Evolutionary conservation across 1,140 invertebrate genomes (phyloP), one percentile per base, ranked within the genome.

Genomic region (Achroia grisella): DNA sequence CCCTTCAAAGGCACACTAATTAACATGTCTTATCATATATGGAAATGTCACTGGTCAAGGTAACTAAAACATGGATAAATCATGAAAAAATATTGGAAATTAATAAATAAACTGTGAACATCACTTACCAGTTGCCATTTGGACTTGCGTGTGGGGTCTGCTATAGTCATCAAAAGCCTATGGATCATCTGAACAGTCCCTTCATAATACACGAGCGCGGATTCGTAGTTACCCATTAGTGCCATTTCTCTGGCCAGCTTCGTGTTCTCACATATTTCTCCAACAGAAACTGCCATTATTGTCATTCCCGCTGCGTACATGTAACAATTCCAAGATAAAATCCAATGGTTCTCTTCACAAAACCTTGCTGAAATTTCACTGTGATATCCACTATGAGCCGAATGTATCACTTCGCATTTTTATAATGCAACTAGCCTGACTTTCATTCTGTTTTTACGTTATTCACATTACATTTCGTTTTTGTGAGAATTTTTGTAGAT

Each of bases 171-270:
- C 33, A 98, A 89, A 15, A 97, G 88, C 59, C 91, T 91, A 66
- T 96, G 94, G 60, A 98, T 94, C 86, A 97, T 94, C 76, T 96
- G 94, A 27, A 97, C 89, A 3, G 96, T 94, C 37, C 96, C 95
- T 86, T 98, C 94, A 78, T 98, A 99, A 86, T 98, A 98, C 36
- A 98, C 95, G 61, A 92, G 89, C 8, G 97, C 94, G 45, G 94
- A 95, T 68, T 98, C 97, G 77, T 99, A 99, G 81, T 98, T 98
- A 5, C 97, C 97, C 70, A 95, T 92, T 51, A 98, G 87, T 44
- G 96, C 95, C 92, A 95, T 96, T 87, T 99, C 97, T 61, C 97
- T 89, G 28, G 95, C 97, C 71, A 98, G 87, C 86, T 96, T 97
- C 43, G 94, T 93, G 87, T 96, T 96, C 87, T 97, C 94, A 88